Percentiles rank a stretch among this genome's conserved stretches.
Evolutionary conservation across 1,140 invertebrate species (phyloP).

Genomic region (Eriocheir sinensis): DNA sequence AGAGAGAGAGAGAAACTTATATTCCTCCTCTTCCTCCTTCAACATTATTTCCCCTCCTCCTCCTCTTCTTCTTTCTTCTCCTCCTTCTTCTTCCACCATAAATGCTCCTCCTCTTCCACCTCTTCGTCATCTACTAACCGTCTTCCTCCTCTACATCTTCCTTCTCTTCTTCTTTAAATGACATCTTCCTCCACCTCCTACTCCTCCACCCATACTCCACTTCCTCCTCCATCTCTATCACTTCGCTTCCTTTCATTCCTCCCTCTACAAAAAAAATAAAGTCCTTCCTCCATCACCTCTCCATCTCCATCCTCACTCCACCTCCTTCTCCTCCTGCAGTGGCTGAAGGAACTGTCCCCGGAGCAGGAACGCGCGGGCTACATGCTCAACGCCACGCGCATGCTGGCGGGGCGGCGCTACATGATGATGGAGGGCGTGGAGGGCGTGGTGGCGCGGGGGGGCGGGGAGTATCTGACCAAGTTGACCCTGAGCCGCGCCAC

Average conservation of each 20-base stretch:
- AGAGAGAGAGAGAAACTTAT: conserved; percentile 47
- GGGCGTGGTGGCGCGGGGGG: conserved; percentile 59
- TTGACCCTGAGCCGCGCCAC: conserved; percentile 58
- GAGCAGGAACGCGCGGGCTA: neutral
- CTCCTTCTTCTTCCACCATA: neutral
- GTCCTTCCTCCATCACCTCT: neutral
- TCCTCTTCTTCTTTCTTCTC: neutral
- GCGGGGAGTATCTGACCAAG: conserved; percentile 60
- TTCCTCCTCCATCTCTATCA: neutral
- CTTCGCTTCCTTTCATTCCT: neutral
- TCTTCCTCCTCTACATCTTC: neutral
- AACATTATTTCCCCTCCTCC: too few relatives aligned
- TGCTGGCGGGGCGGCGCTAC: conserved; percentile 56
- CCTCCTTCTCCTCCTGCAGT: conserved; percentile 19
- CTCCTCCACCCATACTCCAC: neutral
- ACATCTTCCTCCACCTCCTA: neutral
- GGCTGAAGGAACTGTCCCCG: conserved; percentile 64
- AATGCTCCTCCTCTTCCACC: neutral
- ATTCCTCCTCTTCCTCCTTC: too few relatives aligned
- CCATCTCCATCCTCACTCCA: neutral
- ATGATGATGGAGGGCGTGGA: conserved; percentile 46
- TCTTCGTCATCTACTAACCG: neutral
- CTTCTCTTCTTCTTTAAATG: neutral
- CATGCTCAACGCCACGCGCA: conserved; percentile 42
- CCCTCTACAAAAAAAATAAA: neutral